Conservation (phyloP, 2,113 vertebrate species). For the Mustela nigripes region DNA sequence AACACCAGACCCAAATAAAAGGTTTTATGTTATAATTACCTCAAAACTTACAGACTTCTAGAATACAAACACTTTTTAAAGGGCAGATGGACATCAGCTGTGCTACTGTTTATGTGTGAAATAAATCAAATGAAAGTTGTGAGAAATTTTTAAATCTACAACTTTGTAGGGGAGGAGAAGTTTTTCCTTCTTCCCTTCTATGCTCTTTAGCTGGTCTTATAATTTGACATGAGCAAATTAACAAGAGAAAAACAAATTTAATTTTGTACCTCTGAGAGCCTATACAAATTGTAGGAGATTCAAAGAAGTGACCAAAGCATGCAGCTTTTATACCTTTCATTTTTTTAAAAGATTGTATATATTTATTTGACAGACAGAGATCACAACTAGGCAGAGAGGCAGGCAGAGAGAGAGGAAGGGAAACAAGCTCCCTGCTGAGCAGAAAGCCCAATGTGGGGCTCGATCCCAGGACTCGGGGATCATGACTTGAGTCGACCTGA, state of each 20-base stretch:
- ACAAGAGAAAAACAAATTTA: neutral
- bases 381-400: no score
- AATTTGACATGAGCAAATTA: neutral
- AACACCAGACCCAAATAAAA: constrained; percentile 33
- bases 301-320: neutral
- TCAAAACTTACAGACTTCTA: neutral
- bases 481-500: no score
- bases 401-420: no score
- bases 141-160: constrained; percentile 17
- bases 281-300: neutral
- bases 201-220: neutral
- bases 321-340: neutral
- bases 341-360: no score
- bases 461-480: no score
- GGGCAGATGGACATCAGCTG: neutral
- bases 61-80: neutral
- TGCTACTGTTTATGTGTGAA: constrained; percentile 8
- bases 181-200: neutral
- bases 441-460: no score
- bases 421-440: no score
- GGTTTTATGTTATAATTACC: neutral
- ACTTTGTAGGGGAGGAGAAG: neutral
- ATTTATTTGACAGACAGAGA: no score
- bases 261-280: neutral
- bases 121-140: neutral